Evolutionary conservation across 2,888 invertebrate genomes (phyloP).

Genomic region (Pollenia angustigena): DNA sequence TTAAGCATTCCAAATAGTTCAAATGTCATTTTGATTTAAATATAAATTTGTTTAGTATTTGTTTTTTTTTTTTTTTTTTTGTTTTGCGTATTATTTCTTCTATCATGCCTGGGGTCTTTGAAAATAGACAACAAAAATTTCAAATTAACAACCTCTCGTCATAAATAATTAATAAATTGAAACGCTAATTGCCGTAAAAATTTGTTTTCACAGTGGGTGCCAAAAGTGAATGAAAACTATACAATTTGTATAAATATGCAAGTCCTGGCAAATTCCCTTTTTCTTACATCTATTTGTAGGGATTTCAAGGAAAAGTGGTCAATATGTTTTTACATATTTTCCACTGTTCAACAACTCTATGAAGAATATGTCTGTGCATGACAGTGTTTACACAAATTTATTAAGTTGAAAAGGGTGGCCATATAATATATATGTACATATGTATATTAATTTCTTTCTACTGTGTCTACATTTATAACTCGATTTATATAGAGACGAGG

Average conservation of each 20-base stretch:
- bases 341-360: neutral
- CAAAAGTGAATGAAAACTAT: neutral
- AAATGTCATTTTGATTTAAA: constrained; percentile 55
- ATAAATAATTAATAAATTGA: constrained; percentile 57
- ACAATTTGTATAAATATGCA: neutral
- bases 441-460: constrained; percentile 27
- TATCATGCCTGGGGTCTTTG: neutral
- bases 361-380: too few species aligned
- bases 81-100: neutral
- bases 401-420: constrained; percentile 38
- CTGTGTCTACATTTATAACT: constrained; percentile 27
- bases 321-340: constrained; percentile 14
- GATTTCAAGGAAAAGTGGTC: neutral
- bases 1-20: constrained; percentile 28
- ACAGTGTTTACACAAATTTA: neutral
- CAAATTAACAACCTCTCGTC: constrained; percentile 8
- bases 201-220: constrained; percentile 23
- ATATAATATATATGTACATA: constrained; percentile 10
- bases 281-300: neutral
- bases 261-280: neutral
- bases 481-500: neutral
- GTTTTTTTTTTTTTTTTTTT: constrained; percentile 6
- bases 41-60: constrained; percentile 7
- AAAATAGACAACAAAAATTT: constrained; percentile 4
- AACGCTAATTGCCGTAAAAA: constrained; percentile 47